Percentiles rank a stretch among this genome's conserved stretches.
Conservation (phyloP, 2,888 invertebrate genomes). For the Heliconius aoede region DNA sequence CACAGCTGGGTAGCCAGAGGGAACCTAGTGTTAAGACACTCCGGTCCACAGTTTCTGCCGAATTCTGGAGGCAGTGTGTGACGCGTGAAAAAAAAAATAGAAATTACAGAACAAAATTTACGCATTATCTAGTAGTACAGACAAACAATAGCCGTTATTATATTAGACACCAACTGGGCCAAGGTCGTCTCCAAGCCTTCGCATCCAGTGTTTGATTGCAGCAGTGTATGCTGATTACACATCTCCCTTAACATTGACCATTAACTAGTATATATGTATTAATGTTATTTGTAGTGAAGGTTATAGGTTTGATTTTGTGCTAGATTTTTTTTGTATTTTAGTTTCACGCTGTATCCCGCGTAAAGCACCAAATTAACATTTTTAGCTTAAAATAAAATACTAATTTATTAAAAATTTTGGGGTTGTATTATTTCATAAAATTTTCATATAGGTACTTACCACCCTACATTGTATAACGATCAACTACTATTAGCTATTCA, state of each 20-base stretch:
- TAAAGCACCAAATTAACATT: too few species aligned
- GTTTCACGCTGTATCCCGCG: not conserved
- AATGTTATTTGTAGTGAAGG: not conserved
- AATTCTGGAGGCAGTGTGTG: too few species aligned
- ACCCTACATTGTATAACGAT: too few species aligned
- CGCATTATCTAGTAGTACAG: slow-evolving; percentile 12
- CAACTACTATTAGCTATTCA: too few species aligned
- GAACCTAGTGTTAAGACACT: too few species aligned
- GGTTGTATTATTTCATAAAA: too few species aligned
- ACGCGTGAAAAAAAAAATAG: not conserved
- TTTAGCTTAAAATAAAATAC: too few species aligned
- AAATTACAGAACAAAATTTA: not conserved
- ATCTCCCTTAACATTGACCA: slow-evolving; percentile 6
- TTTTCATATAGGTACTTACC: too few species aligned
- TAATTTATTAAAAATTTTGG: too few species aligned
- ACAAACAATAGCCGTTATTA: slow-evolving; percentile 17
- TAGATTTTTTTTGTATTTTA: not conserved
- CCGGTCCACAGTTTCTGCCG: too few species aligned
- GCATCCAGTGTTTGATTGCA: not conserved
- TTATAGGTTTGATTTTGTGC: not conserved
- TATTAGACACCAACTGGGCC: slow-evolving; percentile 29
- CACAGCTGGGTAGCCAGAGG: too few species aligned
- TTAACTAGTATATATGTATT: not conserved
- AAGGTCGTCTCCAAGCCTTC: slow-evolving; percentile 17
- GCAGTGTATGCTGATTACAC: not conserved